phyloP scores from a whole-genome alignment of 2,113 vertebrate species.

The Platanista minor region DNA sequence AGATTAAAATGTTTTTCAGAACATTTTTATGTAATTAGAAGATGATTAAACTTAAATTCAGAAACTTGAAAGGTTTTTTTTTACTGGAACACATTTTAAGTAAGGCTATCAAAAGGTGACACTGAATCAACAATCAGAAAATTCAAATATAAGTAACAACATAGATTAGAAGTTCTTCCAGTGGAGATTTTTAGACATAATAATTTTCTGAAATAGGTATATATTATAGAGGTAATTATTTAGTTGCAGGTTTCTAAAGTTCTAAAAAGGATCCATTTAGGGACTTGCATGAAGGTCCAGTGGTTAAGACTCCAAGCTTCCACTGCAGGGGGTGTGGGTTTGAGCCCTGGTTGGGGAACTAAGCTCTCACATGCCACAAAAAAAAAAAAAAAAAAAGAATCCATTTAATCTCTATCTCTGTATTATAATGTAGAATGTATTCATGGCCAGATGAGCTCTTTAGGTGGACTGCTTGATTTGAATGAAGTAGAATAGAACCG shows the following conservation, averaged over 20 bases:
- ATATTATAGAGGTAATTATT: neutral
- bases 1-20: neutral
- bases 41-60: constrained; percentile 20
- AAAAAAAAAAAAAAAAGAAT: too few species aligned
- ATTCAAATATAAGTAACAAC: neutral
- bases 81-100: neutral
- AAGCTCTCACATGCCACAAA: too few species aligned
- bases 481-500: neutral
- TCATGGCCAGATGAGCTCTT: neutral
- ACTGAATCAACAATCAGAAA: neutral
- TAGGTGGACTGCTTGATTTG: neutral
- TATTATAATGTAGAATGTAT: neutral
- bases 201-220: neutral
- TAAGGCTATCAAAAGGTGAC: neutral
- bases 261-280: neutral
- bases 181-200: neutral
- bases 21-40: neutral
- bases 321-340: too few species aligned
- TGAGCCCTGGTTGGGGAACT: too few species aligned
- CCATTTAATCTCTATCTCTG: neutral
- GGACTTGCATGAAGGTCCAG: too few species aligned
- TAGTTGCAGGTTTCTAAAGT: neutral
- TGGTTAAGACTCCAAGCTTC: too few species aligned
- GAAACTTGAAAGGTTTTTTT: neutral
- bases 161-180: neutral